Evolutionary conservation across 2,888 invertebrate species (phyloP).

Genomic region (Aspidapion aeneum): DNA sequence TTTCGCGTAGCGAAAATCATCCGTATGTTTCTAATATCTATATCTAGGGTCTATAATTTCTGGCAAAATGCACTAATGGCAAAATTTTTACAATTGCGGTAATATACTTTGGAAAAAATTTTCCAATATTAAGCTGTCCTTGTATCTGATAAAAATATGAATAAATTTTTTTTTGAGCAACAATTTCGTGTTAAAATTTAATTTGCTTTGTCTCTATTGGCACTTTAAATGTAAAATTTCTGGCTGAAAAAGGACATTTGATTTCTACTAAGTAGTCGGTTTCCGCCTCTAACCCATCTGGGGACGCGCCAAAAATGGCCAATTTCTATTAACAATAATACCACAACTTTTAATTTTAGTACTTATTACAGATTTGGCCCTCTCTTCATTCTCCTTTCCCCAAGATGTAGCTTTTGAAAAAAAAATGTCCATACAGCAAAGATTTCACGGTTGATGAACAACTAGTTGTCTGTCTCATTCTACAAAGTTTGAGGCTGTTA

Average conservation of each 20-base stretch:
- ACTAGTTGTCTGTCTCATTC: constrained; percentile 7
- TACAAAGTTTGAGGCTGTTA: constrained; percentile 18
- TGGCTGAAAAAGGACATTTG: constrained; percentile 14
- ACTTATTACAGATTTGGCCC: constrained; percentile 7
- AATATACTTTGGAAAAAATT: constrained; percentile 5
- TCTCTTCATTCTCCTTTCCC: constrained; percentile 12
- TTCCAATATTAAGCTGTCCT: constrained; percentile 13
- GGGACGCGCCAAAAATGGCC: constrained; percentile 16
- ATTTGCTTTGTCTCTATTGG: constrained; percentile 5
- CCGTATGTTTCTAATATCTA: too few relatives aligned
- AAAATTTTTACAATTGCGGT: constrained; percentile 8
- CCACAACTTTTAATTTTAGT: constrained; percentile 9
- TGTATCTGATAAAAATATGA: constrained; percentile 21
- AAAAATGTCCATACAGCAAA: constrained; percentile 10
- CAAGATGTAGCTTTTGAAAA: constrained; percentile 9
- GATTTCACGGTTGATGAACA: constrained; percentile 7
- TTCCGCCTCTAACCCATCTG: constrained; percentile 20
- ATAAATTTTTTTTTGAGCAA: neutral
- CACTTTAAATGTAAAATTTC: constrained; percentile 1
- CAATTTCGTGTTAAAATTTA: constrained; percentile 7
- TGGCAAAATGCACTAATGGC: constrained; percentile 5
- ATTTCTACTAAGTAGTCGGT: constrained; percentile 15
- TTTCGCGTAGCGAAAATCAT: too few relatives aligned
- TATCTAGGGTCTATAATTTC: constrained; percentile 12
- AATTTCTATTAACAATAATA: constrained; percentile 12